These are phyloP conservation scores for Loripinus fragilis DNA, from an alignment of 2,888 invertebrate genomes.

Conservation along the genomic window DNA sequence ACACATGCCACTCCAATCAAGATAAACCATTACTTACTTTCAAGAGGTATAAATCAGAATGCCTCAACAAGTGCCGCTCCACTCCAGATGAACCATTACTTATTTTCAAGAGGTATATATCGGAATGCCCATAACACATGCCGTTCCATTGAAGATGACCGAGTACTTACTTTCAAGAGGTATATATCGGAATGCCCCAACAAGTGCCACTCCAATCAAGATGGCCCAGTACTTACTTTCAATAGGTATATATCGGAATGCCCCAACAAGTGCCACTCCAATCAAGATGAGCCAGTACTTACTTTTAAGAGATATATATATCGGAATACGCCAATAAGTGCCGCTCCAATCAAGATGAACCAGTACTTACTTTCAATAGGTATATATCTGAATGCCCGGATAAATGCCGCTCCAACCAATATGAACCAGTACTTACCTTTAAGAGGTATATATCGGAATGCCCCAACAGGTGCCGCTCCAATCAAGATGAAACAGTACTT, in stretches of 20 bases:
- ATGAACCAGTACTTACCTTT: conserved; percentile 5
- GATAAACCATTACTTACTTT: too few species aligned
- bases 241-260: conserved; percentile 24
- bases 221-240: conserved; percentile 12
- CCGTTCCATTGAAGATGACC: too few species aligned
- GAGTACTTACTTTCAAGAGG: not conserved
- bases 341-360: too few species aligned
- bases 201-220: conserved; percentile 28
- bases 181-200: conserved; percentile 32
- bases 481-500: too few species aligned
- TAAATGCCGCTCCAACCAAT: conserved; percentile 28
- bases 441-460: conserved; percentile 24
- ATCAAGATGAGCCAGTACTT: too few species aligned
- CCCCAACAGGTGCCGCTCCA: conserved; percentile 33
- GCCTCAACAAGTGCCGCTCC: conserved; percentile 37
- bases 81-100: too few species aligned
- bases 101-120: too few species aligned
- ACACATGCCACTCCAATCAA: conserved; percentile 31
- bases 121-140: too few species aligned
- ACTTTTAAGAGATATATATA: too few species aligned
- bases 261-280: conserved; percentile 32
- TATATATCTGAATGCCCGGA: conserved; percentile 31
- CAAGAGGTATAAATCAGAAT: conserved; percentile 17
- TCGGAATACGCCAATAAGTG: too few species aligned
- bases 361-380: not conserved